Evolutionary conservation across 2,797 vertebrate species (phyloP), one percentile per base, ranked within the genome.

Genomic region (Triplophysa bombifrons): DNA sequence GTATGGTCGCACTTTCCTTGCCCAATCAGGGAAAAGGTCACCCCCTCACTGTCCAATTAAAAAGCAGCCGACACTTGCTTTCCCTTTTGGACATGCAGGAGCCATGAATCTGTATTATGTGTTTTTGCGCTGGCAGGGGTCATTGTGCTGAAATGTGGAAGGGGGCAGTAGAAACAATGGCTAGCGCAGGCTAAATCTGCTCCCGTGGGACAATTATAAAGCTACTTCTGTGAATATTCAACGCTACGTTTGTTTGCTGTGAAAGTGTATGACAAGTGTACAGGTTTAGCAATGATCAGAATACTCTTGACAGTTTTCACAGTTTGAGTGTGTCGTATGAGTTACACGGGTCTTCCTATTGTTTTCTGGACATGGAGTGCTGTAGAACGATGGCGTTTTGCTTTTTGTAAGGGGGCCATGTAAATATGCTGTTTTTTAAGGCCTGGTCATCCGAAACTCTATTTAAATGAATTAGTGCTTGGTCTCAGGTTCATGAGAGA

Each of bases 21-120:
- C 46, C 87, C 86, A 85, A 85, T 87, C 80, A 79, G 67, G 70
- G 76, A 79, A 86, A 86, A 86, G 86, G 86, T 84, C 84, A 84
- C 25, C 66, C 14, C 67, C 72, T 76, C 20, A 65, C 58, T 66
- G 64, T 78, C 86, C 86, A 86, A 87, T 87, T 85, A 89, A 80
- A 83, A 73, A 71, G 84, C 61, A 65, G 19, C 55, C 72, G 66
- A 83, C 80, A 73, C 69, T 68, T 78, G 77, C 56, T 85, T 81
- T 83, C 41, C 51, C 34, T 61, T 66, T 72, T 44, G 63, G 81
- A 79, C 82, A 80, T 83, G 84, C 84, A 69, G 81, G 73, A 58
- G 71, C 83, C 71, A 84, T 85, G 80, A 82, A 79, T 85, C 76
- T 86, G 76, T 63, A 55, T 77, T 78, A 77, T 82, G 71, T 87